Evolutionary conservation across 2,888 invertebrate genomes (phyloP), one percentile per base, ranked within the genome.

Genomic region (Caenorhabditis sp.): DNA sequence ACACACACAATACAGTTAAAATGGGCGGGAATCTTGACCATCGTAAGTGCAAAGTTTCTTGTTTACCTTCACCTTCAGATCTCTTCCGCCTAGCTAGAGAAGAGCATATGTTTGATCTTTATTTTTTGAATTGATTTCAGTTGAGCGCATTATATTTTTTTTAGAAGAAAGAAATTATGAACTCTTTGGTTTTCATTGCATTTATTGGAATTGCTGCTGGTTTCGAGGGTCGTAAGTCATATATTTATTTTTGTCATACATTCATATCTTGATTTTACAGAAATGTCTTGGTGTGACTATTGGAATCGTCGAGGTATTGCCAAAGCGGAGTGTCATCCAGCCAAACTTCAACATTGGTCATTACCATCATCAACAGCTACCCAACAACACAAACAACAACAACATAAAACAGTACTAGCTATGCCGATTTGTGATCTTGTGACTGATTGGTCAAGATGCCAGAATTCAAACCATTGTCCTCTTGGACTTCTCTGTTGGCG

Each of bases 371-470:
- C 50, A 5, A 23, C 20, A n/a, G 31, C 31, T 10, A 31, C 31
- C 10, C 31, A 31, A 31, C 31, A 31, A 31, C 25, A 12, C 7
- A 31, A 8, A 54, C 23, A 20, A 21, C 53, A 63, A 27, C 26
- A 25, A 26, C 56, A 21, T 52, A 53, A 54, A 52, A 17, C 3
- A 5, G 20, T 50, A 12, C 8, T 49, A 65, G 68, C 61, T 1
- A 49, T 73, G 61, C 73, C 73, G 20, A 69, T 73, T 26, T 73
- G 73, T 43, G 69, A 69, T 52, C n/a, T 73, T 20, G 65, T 73
- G 3, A 61, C 50, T 8, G 73, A 73, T 38, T 73, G 73, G 73
- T 27, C 65, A 21, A 43, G 61, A 25, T 73, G 73, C 23, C 73
- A 73, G 25, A 43, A 57, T 12, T 54, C 65, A 17, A 61, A 64